Evolutionary conservation across 2,797 vertebrate species (phyloP).

Genomic region (Triplophysa bombifrons): DNA sequence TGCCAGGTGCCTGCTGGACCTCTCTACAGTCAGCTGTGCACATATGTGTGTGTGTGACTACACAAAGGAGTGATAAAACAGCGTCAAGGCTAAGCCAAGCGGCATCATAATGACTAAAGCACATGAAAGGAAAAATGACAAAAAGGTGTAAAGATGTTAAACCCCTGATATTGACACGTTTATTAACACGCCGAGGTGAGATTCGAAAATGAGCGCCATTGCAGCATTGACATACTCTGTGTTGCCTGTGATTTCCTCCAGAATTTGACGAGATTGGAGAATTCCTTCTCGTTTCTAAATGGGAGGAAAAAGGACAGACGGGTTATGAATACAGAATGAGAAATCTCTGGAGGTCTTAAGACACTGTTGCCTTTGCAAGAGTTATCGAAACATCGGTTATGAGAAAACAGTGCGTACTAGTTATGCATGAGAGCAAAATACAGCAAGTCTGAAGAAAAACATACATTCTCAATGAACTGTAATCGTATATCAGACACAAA

Average conservation of each 20-base stretch:
- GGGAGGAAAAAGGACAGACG: constrained; percentile 8
- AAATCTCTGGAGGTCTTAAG: not conserved
- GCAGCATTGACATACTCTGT: constrained; percentile 88
- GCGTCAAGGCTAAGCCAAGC: not conserved
- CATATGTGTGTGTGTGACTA: constrained; percentile 31
- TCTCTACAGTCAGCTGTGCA: constrained; percentile 57
- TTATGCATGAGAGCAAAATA: not conserved
- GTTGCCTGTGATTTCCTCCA: constrained; percentile 98
- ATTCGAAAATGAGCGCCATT: not conserved
- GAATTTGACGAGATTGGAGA: constrained; percentile 95
- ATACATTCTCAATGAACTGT: not conserved
- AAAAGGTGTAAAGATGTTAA: constrained; percentile 14
- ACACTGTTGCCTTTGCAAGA: not conserved
- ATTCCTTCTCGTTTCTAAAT: constrained; percentile 96
- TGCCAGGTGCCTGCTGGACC: constrained; percentile 70
- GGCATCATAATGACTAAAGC: constrained; percentile 13
- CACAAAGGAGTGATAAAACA: constrained; percentile 8
- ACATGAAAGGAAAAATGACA: constrained; percentile 13
- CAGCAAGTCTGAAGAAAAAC: not conserved
- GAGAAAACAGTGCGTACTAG: not conserved
- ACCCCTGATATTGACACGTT: not conserved
- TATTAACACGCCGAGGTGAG: constrained; percentile 6
- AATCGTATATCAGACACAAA: not conserved
- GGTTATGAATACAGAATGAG: not conserved
- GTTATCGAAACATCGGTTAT: not conserved